Conservation (phyloP, 1,140 invertebrate species). For the Aphaenogaster rudis region DNA sequence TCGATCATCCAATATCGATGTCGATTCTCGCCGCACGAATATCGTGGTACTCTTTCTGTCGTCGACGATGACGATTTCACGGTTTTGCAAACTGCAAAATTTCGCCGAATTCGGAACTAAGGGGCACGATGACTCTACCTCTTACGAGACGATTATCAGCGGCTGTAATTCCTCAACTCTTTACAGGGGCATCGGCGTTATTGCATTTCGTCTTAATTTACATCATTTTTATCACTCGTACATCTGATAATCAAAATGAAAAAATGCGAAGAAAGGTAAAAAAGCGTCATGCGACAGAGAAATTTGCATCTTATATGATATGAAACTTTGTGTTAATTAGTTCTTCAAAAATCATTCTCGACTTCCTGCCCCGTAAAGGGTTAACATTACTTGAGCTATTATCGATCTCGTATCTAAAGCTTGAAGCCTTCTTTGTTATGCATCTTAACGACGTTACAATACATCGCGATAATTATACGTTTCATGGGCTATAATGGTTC, state of each 20-base stretch:
- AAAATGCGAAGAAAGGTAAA: neutral
- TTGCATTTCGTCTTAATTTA: conserved; percentile 4
- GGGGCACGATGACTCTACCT: neutral
- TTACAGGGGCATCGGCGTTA: conserved; percentile 1
- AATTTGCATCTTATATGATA: neutral
- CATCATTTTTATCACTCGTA: no score
- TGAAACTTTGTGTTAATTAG: neutral
- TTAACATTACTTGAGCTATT: neutral
- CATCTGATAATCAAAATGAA: neutral
- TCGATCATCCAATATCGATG: conserved; percentile 34
- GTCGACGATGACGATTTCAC: conserved; percentile 36
- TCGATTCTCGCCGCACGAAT: conserved; percentile 34
- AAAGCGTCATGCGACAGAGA: neutral
- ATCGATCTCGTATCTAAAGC: conserved; percentile 42
- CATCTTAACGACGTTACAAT: neutral
- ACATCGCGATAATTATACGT: conserved; percentile 25
- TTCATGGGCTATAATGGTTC: conserved; percentile 17
- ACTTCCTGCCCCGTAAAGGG: neutral
- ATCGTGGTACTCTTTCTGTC: conserved; percentile 9
- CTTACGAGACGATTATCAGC: conserved; percentile 7
- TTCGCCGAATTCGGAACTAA: conserved; percentile 1
- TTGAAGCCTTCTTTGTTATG: neutral
- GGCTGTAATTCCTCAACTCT: neutral
- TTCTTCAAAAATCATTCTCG: neutral
- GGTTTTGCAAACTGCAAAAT: neutral